These are phyloP conservation scores for Falco punctatus DNA, from an alignment of 2,113 vertebrate genomes.

Conservation along the genomic window DNA sequence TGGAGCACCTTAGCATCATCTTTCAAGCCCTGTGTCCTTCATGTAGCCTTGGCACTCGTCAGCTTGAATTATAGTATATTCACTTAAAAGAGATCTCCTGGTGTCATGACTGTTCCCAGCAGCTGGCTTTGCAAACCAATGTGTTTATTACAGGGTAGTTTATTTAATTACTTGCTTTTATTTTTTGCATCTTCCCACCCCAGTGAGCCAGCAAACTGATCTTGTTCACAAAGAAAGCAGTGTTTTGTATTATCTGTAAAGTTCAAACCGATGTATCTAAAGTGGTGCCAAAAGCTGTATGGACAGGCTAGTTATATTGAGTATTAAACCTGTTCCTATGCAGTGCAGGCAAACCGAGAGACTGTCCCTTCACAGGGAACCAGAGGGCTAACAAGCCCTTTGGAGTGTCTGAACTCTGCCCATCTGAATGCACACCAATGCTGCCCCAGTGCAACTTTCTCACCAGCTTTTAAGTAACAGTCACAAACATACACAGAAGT, in stretches of 20 bases:
- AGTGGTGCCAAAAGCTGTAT: neutral
- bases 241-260: no score
- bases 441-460: neutral
- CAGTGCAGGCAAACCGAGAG: neutral
- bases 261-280: neutral
- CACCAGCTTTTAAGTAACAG: neutral
- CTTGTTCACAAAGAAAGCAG: neutral
- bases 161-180: neutral
- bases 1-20: neutral
- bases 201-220: neutral
- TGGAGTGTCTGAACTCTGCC: neutral
- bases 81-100: neutral
- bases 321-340: neutral
- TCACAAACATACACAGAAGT: neutral
- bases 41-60: neutral
- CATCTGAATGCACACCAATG: neutral
- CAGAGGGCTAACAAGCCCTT: neutral
- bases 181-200: neutral
- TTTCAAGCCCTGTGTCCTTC: neutral
- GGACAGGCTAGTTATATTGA: neutral
- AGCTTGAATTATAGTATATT: neutral
- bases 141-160: neutral
- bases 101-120: neutral
- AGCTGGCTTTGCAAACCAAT: neutral
- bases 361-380: neutral